Evolutionary conservation across 2,888 invertebrate genomes (phyloP), one percentile per base, ranked within the genome.

Genomic region (Tridacna gigas): DNA sequence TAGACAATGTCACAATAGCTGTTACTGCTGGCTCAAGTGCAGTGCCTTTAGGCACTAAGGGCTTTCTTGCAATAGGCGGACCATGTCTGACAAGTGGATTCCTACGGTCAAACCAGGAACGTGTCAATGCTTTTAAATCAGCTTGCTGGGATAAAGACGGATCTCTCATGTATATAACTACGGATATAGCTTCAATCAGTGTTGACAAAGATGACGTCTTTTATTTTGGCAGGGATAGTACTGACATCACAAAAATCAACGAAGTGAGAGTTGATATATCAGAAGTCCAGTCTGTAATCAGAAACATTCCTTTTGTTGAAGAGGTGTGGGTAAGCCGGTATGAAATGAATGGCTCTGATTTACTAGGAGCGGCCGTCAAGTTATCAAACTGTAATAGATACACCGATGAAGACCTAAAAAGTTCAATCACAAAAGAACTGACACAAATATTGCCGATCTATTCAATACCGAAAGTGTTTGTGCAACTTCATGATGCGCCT

Each of bases 241-340:
- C 63, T 1, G 63, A 63, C 63, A 63, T 63, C 22, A 63, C 63
- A 63, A 63, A 63, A 22, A 63, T 63, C 63, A 63, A 63, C 22
- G 63, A 63, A 63, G 22, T 63, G 4, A n/a, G 63, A 25, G 63
- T 63, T 63, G 63, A 63, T 63, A 63, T 63, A 25, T 63, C 63
- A 25, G 63, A 63, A 63, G 22, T 63, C 15, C 63, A 63, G 13
- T n/a, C 63, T 13, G 15, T 22, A n/a, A 63, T 63, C n/a, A n/a
- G 63, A 63, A 22, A 20, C 4, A 1, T 63, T 22, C n/a, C 63
- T 22, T 25, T 22, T 63, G 63, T 63, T 9, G 63, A 63, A 25
- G 26, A 63, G 26, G 63, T 22, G 13, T 63, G 63, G 63, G 63
- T 63, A 25, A n/a, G 63, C 25, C 63, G 63, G 2, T 63, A 9